A percentile compares a stretch with the other conserved stretches of the same genome.
These are phyloP conservation scores for Cynodonichthys magdalenae DNA, from an alignment of 2,797 vertebrate genomes.

Conservation along the genomic window DNA sequence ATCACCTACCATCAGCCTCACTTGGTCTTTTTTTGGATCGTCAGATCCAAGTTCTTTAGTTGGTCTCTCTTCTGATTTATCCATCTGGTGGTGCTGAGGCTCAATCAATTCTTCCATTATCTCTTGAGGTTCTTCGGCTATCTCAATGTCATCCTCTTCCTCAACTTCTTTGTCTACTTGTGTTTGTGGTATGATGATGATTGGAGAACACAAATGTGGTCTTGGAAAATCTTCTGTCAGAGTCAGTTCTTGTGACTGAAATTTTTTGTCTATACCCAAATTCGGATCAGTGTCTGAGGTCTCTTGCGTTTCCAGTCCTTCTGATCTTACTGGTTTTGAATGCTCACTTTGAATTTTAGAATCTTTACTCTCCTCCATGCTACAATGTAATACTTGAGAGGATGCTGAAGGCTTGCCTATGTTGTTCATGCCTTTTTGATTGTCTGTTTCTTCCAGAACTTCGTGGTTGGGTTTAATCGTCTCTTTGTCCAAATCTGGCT, in stretches of 20 bases:
- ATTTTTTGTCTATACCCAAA: conserved; percentile 19
- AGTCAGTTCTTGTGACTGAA: conserved; percentile 32
- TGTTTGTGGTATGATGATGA: conserved; percentile 77
- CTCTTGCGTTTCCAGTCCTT: conserved; percentile 17
- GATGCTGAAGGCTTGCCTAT: conserved; percentile 3
- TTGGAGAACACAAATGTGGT: conserved; percentile 48
- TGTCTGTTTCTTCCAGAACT: conserved; percentile 13
- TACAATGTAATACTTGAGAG: conserved; percentile 17
- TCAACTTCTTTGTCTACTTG: conserved; percentile 69
- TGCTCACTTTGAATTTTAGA: conserved; percentile 15
- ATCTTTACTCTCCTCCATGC: conserved; percentile 14
- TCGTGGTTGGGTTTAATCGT: conserved; percentile 15
- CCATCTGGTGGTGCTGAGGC: not conserved
- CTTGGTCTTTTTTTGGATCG: conserved; percentile 28
- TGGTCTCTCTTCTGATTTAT: conserved; percentile 9
- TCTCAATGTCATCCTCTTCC: conserved; percentile 71
- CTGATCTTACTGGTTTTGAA: conserved; percentile 3
- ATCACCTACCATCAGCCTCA: conserved; percentile 39
- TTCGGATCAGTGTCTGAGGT: conserved; percentile 19
- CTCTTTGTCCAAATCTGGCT: conserved; percentile 26
- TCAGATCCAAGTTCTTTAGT: conserved; percentile 1
- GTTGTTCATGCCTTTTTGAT: conserved; percentile 11
- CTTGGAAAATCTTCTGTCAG: conserved; percentile 26
- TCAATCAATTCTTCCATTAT: conserved; percentile 67
- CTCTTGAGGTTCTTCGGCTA: conserved; percentile 77